Conservation (phyloP, 2,888 invertebrate genomes). For the Nudaria mundana region DNA sequence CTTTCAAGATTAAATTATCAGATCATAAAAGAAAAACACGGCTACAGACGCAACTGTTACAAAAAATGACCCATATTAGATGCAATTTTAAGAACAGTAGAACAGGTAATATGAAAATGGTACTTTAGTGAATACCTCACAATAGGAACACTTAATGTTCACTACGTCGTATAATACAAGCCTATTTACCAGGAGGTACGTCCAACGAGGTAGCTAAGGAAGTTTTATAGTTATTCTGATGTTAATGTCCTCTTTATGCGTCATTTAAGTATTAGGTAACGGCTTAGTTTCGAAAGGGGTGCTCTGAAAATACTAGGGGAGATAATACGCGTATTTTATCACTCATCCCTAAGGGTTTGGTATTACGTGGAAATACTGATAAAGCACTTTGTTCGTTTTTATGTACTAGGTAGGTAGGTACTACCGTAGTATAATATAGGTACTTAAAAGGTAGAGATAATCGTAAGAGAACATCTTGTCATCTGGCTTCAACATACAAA, state of each 20-base stretch:
- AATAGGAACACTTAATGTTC: slow-evolving; percentile 10
- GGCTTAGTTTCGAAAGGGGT: slow-evolving; percentile 37
- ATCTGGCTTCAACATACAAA: too few relatives aligned
- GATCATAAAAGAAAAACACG: too few relatives aligned
- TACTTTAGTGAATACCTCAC: not conserved
- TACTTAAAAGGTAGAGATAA: too few relatives aligned
- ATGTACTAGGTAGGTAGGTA: too few relatives aligned
- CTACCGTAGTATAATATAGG: too few relatives aligned
- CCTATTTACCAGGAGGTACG: slow-evolving; percentile 18
- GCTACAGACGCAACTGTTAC: not conserved
- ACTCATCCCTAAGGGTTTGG: slow-evolving; percentile 1
- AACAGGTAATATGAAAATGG: not conserved
- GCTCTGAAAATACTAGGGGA: slow-evolving; percentile 34
- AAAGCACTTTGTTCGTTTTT: too few relatives aligned
- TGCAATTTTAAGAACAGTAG: not conserved
- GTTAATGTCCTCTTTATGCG: slow-evolving; percentile 35
- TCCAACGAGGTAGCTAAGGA: slow-evolving; percentile 21
- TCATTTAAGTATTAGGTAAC: slow-evolving; percentile 32
- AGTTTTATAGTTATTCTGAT: slow-evolving; percentile 37
- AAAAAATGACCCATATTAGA: not conserved
- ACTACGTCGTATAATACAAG: slow-evolving; percentile 21
- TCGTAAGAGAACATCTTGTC: too few relatives aligned
- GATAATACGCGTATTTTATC: slow-evolving; percentile 38
- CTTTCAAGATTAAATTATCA: too few relatives aligned
- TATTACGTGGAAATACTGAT: too few relatives aligned